Conservation (phyloP, 1,140 invertebrate genomes). For the Formica selysi region DNA sequence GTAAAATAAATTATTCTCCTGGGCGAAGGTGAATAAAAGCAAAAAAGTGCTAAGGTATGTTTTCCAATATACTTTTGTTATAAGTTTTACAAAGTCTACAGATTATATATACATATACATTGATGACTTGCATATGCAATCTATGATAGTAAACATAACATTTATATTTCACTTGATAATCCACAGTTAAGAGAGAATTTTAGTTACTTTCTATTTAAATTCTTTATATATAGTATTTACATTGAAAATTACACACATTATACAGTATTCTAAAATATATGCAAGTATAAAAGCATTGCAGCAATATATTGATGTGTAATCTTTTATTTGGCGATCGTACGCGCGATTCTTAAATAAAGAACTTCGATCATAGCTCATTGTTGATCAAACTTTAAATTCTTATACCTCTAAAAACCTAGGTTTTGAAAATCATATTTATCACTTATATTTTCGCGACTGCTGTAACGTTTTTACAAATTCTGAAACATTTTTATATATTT, state of each 20-base stretch:
- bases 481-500: background rate
- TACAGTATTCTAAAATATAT: background rate
- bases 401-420: background rate
- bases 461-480: constrained; percentile 1
- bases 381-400: background rate
- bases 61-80: constrained; percentile 52
- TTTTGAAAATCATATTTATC: background rate
- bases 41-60: constrained; percentile 76
- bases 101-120: constrained; percentile 34
- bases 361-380: no score
- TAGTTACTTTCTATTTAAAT: constrained; percentile 4
- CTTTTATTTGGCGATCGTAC: background rate
- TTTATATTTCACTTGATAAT: constrained; percentile 3
- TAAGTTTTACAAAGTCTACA: constrained; percentile 65
- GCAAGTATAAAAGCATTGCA: constrained; percentile 9
- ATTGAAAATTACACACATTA: constrained; percentile 18
- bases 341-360: no score
- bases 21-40: constrained; percentile 84
- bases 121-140: constrained; percentile 32
- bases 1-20: constrained; percentile 86
- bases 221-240: constrained; percentile 24
- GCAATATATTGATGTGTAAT: background rate
- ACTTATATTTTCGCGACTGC: background rate
- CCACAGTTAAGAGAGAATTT: background rate
- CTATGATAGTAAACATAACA: constrained; percentile 6